Conservation (phyloP, 2,888 invertebrate species). For the Blomia tropicalis region DNA sequence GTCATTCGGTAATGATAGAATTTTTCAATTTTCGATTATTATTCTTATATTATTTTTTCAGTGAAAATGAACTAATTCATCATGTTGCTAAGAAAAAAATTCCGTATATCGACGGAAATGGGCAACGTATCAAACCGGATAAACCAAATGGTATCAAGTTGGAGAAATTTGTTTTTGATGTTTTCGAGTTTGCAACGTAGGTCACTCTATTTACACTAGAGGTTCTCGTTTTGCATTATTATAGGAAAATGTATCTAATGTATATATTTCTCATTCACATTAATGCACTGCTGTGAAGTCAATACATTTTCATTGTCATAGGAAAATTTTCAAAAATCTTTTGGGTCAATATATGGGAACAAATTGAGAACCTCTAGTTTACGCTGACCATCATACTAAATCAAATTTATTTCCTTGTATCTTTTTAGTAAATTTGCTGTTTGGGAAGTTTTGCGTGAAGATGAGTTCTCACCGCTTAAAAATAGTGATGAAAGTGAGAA, state of each 20-base stretch:
- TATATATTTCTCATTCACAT: no score
- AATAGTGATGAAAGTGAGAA: conserved; percentile 71
- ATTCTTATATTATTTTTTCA: conserved; percentile 28
- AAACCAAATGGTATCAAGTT: conserved; percentile 90
- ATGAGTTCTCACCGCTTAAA: conserved; percentile 92
- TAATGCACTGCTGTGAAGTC: no score
- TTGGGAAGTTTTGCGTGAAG: conserved; percentile 74
- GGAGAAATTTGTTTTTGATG: conserved; percentile 98
- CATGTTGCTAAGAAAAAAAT: conserved; percentile 98
- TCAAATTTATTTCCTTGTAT: conserved; percentile 9
- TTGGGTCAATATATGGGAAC: neutral
- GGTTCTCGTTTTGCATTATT: no score
- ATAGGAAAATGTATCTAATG: no score
- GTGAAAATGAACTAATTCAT: conserved; percentile 58
- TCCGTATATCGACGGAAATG: conserved; percentile 56
- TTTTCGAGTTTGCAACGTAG: conserved; percentile 73
- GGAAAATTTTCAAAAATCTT: neutral
- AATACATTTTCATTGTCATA: neutral
- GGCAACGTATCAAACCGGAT: conserved; percentile 54
- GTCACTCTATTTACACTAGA: conserved; percentile 29
- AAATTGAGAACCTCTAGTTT: neutral
- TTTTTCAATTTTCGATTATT: neutral
- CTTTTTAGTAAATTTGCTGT: conserved; percentile 56
- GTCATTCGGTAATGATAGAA: conserved; percentile 44
- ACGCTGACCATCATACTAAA: neutral